These are phyloP conservation scores for Erpetoichthys calabaricus DNA, from an alignment of 2,797 vertebrate species.

Conservation along the genomic window DNA sequence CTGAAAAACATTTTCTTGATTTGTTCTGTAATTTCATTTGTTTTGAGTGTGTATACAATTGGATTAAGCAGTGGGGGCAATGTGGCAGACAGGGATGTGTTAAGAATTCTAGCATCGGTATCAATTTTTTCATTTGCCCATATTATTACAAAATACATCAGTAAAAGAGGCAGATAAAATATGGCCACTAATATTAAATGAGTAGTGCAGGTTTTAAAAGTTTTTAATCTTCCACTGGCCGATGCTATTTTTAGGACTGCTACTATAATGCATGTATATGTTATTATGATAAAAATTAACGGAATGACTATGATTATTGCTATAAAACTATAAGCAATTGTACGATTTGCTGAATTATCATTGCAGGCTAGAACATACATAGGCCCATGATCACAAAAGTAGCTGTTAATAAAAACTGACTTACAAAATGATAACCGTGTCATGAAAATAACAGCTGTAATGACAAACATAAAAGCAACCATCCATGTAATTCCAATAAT, in stretches of 20 bases:
- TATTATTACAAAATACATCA: constrained; percentile 20
- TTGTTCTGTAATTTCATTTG: constrained; percentile 8
- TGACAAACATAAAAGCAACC: too few species aligned
- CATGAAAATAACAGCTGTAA: constrained; percentile 11
- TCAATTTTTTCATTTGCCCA: constrained; percentile 1
- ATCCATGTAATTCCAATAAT: too few species aligned
- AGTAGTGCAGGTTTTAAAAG: constrained; percentile 32
- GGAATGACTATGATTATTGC: constrained; percentile 19
- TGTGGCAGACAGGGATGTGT: constrained; percentile 10
- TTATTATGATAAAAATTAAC: constrained; percentile 18
- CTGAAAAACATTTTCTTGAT: constrained; percentile 8
- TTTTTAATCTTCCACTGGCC: constrained; percentile 20
- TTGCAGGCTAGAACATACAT: constrained; percentile 29
- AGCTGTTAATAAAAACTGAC: constrained; percentile 26
- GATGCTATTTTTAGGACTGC: constrained; percentile 25
- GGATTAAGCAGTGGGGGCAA: constrained; percentile 23
- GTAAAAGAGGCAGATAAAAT: constrained; percentile 28
- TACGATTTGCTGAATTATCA: constrained; percentile 16
- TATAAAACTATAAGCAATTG: constrained; percentile 3
- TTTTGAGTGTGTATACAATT: constrained; percentile 17
- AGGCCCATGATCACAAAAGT: constrained; percentile 35
- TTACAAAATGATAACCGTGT: constrained; percentile 34
- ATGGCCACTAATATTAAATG: constrained; percentile 34
- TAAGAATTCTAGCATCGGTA: constrained; percentile 15
- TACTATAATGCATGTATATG: constrained; percentile 27